Base-by-base conservation (phyloP, 2,888 invertebrate genomes). In the Leuctra nigra region DNA sequence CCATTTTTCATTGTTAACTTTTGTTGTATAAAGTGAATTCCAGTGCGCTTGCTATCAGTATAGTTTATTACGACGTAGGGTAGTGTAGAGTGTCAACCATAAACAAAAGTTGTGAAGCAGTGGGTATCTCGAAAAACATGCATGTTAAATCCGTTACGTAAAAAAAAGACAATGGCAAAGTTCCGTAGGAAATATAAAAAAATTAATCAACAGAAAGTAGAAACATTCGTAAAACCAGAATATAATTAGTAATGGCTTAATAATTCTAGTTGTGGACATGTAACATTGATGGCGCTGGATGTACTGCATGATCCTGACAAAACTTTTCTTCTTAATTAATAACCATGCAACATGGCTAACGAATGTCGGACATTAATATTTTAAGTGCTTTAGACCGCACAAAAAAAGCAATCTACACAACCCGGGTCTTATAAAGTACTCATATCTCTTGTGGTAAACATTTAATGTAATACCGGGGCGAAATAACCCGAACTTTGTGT, bases 401-500 rank as follows among this genome's bases (percentile, higher is more conserved):
- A 23, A 44, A 44, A 44, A 44, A 44, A 44, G n/a, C 44, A 44
- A 44, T 44, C 44, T 44, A 20, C 20, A 44, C 44, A 44, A 44
- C 22, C 44, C 23, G 39, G 22, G 9, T 7, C 50, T 35, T 11
- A 11, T 3, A 14, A 18, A 20, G 41, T 41, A 41, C 41, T n/a
- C n/a, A 41, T 7, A 11, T 7, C 11, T 41, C 20, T 41, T 18
- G 20, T 41, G 6, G 3, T 4, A 4, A 18, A 18, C 41, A 50
- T 35, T 50, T 35, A 50, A 50, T 35, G 50, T 50, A 33, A 33
- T 50, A 50, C 50, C n/a, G n/a, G n/a, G n/a, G n/a, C n/a, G n/a
- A n/a, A n/a, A n/a, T n/a, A n/a, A n/a, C n/a, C n/a, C n/a, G n/a
- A n/a, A n/a, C n/a, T n/a, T n/a, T n/a, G n/a, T n/a, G n/a, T n/a